Evolutionary conservation across 2,797 vertebrate genomes (phyloP).

Genomic region (Arctocebus calabarensis): DNA sequence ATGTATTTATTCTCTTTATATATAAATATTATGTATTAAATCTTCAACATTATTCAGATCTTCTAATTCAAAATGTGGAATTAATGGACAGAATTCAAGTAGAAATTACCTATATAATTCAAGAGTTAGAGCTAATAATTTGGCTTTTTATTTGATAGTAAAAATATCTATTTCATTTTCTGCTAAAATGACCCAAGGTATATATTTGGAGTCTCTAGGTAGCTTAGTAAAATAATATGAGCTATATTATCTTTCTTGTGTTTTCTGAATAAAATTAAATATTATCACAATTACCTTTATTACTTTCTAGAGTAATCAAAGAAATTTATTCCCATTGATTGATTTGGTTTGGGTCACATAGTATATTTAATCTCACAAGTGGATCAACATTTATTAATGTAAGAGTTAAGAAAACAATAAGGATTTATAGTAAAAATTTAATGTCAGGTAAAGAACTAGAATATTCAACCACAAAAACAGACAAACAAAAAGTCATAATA

Average conservation of each 20-base stretch:
- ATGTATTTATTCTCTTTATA: neutral
- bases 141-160: constrained; percentile 29
- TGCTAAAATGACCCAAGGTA: constrained; percentile 12
- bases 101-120: constrained; percentile 22
- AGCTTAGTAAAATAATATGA: constrained; percentile 63
- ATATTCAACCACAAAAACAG: neutral
- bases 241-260: neutral
- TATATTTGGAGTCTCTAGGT: constrained; percentile 7
- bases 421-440: neutral
- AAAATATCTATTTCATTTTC: constrained; percentile 35
- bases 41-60: neutral
- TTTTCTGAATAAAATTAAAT: constrained; percentile 28
- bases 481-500: neutral
- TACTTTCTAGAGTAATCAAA: constrained; percentile 5
- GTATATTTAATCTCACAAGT: neutral
- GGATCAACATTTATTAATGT: neutral
- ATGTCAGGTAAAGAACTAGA: neutral
- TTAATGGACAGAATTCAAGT: neutral
- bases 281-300: constrained; percentile 43
- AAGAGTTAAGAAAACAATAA: neutral
- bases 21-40: constrained; percentile 26
- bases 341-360: neutral
- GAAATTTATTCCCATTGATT: neutral
- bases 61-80: neutral
- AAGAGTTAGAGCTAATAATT: constrained; percentile 15